A percentile compares a stretch with the other conserved stretches of the same genome.
Conservation (phyloP, 2,888 invertebrate species). For the Petrolisthes manimaculis region DNA sequence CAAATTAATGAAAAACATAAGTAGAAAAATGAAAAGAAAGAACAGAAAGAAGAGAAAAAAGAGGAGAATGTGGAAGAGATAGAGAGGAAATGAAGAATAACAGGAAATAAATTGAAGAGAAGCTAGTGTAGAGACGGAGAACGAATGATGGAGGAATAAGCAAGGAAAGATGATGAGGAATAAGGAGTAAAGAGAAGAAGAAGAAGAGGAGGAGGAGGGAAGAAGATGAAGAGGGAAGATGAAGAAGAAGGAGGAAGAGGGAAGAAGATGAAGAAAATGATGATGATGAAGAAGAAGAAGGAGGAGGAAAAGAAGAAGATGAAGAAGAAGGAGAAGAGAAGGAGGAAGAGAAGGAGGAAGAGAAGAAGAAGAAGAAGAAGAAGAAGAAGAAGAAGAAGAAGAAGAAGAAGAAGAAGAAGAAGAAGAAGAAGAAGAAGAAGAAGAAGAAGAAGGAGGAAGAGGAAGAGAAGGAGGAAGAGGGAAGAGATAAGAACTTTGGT, state of each 20-base stretch:
- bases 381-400: neutral
- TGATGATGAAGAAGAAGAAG: neutral
- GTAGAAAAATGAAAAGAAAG: neutral
- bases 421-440: no score
- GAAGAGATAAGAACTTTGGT: no score
- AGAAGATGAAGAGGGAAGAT: neutral
- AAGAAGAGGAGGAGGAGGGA: neutral
- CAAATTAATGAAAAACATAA: neutral
- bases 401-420: neutral
- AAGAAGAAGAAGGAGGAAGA: no score
- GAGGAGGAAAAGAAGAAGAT: neutral
- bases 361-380: neutral
- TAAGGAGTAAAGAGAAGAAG: neutral
- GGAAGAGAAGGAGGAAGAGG: no score
- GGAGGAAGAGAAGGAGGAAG: neutral
- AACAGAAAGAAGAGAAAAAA: neutral
- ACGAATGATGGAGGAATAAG: neutral
- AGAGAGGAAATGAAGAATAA: neutral
- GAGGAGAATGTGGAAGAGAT: neutral
- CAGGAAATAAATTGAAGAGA: neutral
- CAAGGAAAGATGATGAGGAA: neutral
- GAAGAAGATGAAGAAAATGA: neutral
- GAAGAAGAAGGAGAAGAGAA: neutral
- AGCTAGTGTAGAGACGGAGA: neutral
- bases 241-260: neutral